Evolutionary conservation across 2,888 invertebrate genomes (phyloP), one percentile per base, ranked within the genome.

Genomic region (Endomychus coccineus): DNA sequence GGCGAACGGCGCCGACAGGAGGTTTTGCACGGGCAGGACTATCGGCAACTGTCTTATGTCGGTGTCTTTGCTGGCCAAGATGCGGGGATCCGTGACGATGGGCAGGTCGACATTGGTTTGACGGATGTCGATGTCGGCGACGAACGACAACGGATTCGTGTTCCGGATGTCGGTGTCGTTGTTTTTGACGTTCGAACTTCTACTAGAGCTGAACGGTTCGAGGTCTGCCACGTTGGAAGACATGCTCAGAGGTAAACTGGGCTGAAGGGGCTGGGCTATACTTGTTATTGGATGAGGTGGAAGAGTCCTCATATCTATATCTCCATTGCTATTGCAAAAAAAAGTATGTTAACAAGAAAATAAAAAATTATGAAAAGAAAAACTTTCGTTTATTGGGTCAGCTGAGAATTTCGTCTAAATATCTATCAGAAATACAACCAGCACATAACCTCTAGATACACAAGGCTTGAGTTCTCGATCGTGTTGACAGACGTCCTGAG

Each of bases 21-120:
- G n/a, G n/a, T n/a, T n/a, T n/a, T n/a, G n/a, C n/a, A n/a, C n/a
- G n/a, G n/a, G n/a, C n/a, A n/a, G n/a, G n/a, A n/a, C 21, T 19
- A n/a, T 4, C 6, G 66, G 45, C 14, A 69, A 44, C 40, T 68
- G 66, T 21, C 71, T 56, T 13, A 69, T 61, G 50, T 71, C 70
- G 2, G 68, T 49, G 40, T 71, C 70, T 43, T 63, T 64, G 9
- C 55, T 43, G 27, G 52, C 48, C 9, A 58, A 44, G 22, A 46
- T 25, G 28, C 49, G 34, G 31, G 44, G 34, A 21, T 45, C 44
- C 27, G 13, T 19, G n/a, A n/a, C n/a, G n/a, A n/a, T n/a, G n/a
- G n/a, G n/a, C n/a, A n/a, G 21, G 21, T 19, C 21, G 6, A 19
- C 21, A 19, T 9, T 19, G 9, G n/a, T n/a, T n/a, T n/a, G n/a